Percentiles rank a stretch among this genome's conserved stretches.
Evolutionary conservation across 2,113 vertebrate genomes (phyloP).

Genomic region (Camarhynchus parvulus): DNA sequence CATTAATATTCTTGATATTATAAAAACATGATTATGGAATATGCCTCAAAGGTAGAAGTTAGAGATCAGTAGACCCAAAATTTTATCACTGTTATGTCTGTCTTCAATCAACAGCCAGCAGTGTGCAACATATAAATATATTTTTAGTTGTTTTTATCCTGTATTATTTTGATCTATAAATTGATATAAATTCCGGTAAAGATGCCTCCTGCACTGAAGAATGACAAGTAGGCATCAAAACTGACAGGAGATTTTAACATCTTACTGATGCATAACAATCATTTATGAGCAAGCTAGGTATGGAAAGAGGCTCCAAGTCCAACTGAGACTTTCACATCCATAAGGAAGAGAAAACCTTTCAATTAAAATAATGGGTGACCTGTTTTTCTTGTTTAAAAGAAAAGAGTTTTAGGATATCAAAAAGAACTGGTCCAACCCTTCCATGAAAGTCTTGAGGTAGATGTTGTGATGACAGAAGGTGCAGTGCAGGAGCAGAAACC

Average conservation of each 20-base stretch:
- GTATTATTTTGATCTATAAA: background rate
- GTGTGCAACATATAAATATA: accelerated
- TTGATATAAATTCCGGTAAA: background rate
- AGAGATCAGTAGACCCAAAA: background rate
- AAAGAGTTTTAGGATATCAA: background rate
- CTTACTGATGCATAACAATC: background rate
- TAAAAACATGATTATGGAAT: background rate
- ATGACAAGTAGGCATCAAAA: background rate
- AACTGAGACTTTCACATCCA: background rate
- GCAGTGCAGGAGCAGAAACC: background rate
- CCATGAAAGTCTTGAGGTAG: background rate
- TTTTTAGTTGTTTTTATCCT: background rate
- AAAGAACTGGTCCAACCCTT: background rate
- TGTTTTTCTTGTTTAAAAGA: background rate
- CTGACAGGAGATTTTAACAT: background rate
- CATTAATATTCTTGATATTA: background rate
- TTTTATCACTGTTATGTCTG: background rate
- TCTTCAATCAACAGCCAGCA: background rate
- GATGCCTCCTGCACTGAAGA: background rate
- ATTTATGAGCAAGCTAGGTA: background rate
- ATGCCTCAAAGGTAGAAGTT: background rate
- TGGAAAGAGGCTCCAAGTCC: background rate
- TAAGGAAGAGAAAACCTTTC: background rate
- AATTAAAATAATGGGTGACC: background rate
- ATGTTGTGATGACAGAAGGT: background rate